A percentile compares a stretch with the other conserved stretches of the same genome.
Evolutionary conservation across 2,113 vertebrate species (phyloP).

Genomic region (Monopterus albus): DNA sequence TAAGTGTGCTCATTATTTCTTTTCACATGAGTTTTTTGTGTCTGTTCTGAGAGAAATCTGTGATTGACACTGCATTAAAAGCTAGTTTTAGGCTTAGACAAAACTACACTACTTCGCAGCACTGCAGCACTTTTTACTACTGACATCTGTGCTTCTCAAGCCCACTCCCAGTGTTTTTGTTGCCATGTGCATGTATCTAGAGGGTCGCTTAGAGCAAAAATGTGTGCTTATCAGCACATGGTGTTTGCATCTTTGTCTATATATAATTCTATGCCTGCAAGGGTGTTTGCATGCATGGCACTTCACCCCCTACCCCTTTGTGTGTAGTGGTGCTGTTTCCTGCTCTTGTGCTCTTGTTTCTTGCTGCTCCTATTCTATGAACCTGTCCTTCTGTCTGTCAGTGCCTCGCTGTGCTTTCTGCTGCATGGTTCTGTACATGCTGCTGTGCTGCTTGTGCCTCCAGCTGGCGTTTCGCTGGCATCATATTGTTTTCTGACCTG

Average conservation of each 20-base stretch:
- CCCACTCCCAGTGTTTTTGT: slow-evolving; percentile 26
- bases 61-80: slow-evolving; percentile 46
- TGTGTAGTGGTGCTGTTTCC: slow-evolving; percentile 36
- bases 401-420: slow-evolving; percentile 14
- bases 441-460: slow-evolving; percentile 56
- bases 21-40: slow-evolving; percentile 27
- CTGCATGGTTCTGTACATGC: slow-evolving; percentile 47
- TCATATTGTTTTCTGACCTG: slow-evolving; percentile 46
- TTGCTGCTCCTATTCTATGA: slow-evolving; percentile 24
- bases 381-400: slow-evolving; percentile 43
- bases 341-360: slow-evolving; percentile 25
- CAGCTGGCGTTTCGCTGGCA: slow-evolving; percentile 61
- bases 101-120: slow-evolving; percentile 9
- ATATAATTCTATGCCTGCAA: not conserved
- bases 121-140: not conserved
- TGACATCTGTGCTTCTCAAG: slow-evolving; percentile 40
- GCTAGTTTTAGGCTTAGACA: slow-evolving; percentile 21
- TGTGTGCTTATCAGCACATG: slow-evolving; percentile 18
- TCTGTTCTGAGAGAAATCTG: slow-evolving; percentile 17
- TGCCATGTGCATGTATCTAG: slow-evolving; percentile 25
- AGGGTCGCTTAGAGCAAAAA: slow-evolving; percentile 35
- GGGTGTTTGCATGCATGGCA: slow-evolving; percentile 43
- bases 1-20: slow-evolving; percentile 51
- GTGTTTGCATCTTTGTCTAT: slow-evolving; percentile 19
- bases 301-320: slow-evolving; percentile 3